Conservation (phyloP, 1,140 invertebrate genomes). For the Acromyrmex heyeri region DNA sequence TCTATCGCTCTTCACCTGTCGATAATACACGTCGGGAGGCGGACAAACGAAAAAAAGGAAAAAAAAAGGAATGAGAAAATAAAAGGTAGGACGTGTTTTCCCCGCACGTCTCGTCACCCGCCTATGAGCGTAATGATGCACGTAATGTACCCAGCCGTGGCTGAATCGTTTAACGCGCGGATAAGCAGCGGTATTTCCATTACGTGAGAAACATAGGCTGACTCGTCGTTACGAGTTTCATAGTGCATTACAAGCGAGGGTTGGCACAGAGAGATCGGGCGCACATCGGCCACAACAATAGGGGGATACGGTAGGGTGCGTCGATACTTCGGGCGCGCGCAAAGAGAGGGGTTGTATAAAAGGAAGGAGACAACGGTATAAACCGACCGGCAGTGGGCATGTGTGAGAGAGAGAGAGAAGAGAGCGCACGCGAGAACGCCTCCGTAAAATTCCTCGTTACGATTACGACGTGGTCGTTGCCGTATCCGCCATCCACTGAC, state of each 20-base stretch:
- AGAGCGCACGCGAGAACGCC: background rate
- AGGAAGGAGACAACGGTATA: conserved; percentile 41
- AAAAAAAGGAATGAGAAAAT: background rate
- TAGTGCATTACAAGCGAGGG: conserved; percentile 63
- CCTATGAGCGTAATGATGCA: conserved; percentile 46
- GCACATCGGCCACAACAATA: conserved; percentile 28
- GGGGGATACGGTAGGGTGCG: conserved; percentile 39
- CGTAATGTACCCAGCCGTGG: conserved; percentile 64
- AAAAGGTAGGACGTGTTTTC: conserved; percentile 6
- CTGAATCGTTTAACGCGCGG: conserved; percentile 65
- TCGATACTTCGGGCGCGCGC: conserved; percentile 40
- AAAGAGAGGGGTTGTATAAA: conserved; percentile 23
- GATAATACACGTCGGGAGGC: conserved; percentile 24
- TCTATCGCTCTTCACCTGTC: conserved; percentile 38
- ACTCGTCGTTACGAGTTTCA: conserved; percentile 73
- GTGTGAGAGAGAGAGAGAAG: conserved; percentile 46
- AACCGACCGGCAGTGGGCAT: conserved; percentile 7
- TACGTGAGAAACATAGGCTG: conserved; percentile 76
- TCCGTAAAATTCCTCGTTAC: conserved; percentile 82
- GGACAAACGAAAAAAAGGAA: background rate
- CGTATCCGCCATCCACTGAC: conserved; percentile 71
- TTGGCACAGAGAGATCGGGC: conserved; percentile 25
- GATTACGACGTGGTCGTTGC: conserved; percentile 82
- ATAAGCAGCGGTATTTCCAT: conserved; percentile 71
- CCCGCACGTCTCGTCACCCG: conserved; percentile 12